phyloP scores from a whole-genome alignment of 2,888 invertebrate species.

The Frankliniella intonsa region DNA sequence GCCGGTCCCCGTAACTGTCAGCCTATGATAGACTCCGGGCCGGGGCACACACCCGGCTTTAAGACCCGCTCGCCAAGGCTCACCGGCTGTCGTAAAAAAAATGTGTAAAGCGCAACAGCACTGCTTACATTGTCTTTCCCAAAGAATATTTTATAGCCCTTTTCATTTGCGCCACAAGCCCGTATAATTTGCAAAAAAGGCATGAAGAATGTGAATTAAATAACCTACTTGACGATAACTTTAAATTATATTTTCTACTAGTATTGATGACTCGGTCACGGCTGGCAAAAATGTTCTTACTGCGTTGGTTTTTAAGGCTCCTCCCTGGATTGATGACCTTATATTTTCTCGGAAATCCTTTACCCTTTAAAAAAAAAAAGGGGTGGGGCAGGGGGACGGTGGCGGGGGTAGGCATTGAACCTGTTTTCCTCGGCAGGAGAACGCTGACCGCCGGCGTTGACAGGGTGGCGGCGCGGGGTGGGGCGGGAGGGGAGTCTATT shows the following conservation, averaged over 20 bases:
- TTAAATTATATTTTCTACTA: background rate
- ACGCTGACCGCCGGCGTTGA: too few species aligned
- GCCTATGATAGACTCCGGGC: background rate
- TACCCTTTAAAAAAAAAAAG: constrained; percentile 26
- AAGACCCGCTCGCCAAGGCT: background rate
- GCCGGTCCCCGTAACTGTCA: too few species aligned
- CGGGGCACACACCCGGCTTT: background rate
- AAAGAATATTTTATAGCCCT: background rate
- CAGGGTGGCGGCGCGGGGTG: background rate
- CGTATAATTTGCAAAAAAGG: background rate
- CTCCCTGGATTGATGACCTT: background rate
- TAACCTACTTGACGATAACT: background rate
- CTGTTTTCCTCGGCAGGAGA: too few species aligned
- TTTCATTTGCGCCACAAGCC: background rate
- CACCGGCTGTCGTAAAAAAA: background rate
- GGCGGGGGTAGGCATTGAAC: too few species aligned
- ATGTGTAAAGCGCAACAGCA: background rate
- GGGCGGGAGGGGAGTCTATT: constrained; percentile 7
- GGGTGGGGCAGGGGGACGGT: constrained; percentile 32
- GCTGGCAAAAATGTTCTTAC: background rate
- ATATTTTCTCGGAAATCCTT: background rate
- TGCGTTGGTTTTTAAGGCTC: background rate
- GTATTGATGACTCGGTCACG: background rate
- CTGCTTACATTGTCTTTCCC: background rate
- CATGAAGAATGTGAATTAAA: background rate